phyloP scores from a whole-genome alignment of 1,140 invertebrate species.

The Euura saliciscinereae region DNA sequence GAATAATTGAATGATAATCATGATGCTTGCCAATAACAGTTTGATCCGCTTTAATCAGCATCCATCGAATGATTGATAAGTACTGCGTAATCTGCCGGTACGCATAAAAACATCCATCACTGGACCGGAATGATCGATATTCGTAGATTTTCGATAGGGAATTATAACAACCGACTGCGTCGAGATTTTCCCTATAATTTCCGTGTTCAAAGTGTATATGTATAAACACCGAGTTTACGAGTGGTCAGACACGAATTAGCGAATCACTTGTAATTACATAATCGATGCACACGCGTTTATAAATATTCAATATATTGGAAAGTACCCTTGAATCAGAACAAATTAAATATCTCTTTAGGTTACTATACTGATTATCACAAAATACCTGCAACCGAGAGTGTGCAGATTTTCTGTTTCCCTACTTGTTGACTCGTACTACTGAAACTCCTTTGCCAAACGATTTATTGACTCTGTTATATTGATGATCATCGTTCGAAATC shows the following conservation, averaged over 20 bases:
- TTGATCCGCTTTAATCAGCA: no score
- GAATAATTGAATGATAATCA: no score
- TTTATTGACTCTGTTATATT: no score
- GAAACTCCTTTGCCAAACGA: background rate
- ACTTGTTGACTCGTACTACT: background rate
- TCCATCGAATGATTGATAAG: no score
- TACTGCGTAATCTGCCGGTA: no score
- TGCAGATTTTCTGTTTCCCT: background rate
- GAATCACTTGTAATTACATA: conserved; percentile 7
- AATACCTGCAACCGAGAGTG: background rate
- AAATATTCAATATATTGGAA: conserved; percentile 22
- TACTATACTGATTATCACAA: background rate
- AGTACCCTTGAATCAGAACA: conserved; percentile 3
- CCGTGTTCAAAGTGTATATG: background rate
- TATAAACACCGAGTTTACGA: background rate
- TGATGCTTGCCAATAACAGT: no score
- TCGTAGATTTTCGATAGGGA: no score
- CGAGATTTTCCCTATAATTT: no score
- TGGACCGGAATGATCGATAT: no score
- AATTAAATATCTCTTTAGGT: background rate
- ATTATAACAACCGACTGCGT: no score
- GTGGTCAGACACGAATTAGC: background rate
- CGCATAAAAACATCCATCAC: no score
- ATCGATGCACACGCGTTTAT: conserved; percentile 16
- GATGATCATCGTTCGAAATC: no score